A percentile compares a stretch with the other conserved stretches of the same genome.
Evolutionary conservation across 2,113 vertebrate genomes (phyloP).

Genomic region (Atherinomorus stipes): DNA sequence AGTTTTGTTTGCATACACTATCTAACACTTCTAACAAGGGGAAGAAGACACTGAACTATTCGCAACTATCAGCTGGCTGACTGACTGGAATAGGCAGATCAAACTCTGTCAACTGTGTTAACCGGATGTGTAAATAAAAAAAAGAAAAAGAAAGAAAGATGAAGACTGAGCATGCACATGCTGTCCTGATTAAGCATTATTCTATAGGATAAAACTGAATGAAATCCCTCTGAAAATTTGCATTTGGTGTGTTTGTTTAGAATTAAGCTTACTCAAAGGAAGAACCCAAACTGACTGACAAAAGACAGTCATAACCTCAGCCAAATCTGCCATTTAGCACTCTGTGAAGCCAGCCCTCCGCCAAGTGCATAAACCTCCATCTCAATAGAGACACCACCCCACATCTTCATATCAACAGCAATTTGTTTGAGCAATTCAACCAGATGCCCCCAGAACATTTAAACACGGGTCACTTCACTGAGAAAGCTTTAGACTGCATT

Average conservation of each 20-base stretch:
- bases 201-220: conserved; percentile 9
- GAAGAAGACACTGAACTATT: too few species aligned
- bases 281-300: conserved; percentile 12
- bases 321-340: conserved; percentile 30
- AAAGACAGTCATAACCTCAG: conserved; percentile 50
- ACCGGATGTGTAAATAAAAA: not conserved
- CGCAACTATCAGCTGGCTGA: not conserved
- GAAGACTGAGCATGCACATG: not conserved
- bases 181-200: conserved; percentile 1
- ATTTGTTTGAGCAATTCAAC: conserved; percentile 70
- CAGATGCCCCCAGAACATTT: conserved; percentile 64
- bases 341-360: conserved; percentile 1
- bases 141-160: not conserved
- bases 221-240: conserved; percentile 4
- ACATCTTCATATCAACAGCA: conserved; percentile 75
- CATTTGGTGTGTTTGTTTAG: conserved; percentile 26
- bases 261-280: conserved; percentile 10
- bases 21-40: too few species aligned
- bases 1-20: too few species aligned
- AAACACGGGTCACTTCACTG: conserved; percentile 73
- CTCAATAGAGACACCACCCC: conserved; percentile 59
- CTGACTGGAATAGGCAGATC: not conserved
- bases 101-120: not conserved
- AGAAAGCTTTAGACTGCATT: conserved; percentile 65
- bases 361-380: conserved; percentile 45